Percentiles rank a stretch among this genome's conserved stretches.
These are phyloP conservation scores for Erythrolamprus reginae DNA, from an alignment of 2,113 vertebrate genomes.

Conservation along the genomic window DNA sequence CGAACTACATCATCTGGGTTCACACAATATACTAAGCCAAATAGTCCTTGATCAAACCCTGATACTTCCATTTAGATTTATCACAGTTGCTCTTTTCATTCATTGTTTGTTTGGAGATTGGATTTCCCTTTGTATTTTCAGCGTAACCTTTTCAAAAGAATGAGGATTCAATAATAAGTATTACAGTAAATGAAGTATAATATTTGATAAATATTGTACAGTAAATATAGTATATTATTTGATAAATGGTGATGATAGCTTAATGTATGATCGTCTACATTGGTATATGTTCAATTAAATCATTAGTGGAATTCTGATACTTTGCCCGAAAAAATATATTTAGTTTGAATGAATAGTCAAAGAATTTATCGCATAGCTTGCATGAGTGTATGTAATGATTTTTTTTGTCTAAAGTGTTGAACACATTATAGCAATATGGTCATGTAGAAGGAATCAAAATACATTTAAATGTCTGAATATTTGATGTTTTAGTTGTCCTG, in stretches of 20 bases:
- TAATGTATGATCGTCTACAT: slow-evolving; percentile 8
- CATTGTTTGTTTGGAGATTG: not conserved
- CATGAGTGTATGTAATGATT: slow-evolving; percentile 1
- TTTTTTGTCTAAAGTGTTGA: slow-evolving; percentile 21
- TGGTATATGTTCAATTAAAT: slow-evolving; percentile 29
- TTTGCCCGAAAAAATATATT: slow-evolving; percentile 14
- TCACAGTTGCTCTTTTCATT: not conserved
- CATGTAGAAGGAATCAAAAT: not conserved
- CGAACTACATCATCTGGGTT: not conserved
- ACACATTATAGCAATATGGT: not conserved
- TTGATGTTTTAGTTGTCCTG: slow-evolving; percentile 13
- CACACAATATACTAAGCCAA: not conserved
- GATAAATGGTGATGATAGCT: slow-evolving; percentile 20
- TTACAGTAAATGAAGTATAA: slow-evolving; percentile 30
- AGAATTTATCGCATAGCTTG: slow-evolving; percentile 28
- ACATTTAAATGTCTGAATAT: not conserved
- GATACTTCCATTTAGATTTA: not conserved
- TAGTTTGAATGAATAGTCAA: slow-evolving; percentile 30
- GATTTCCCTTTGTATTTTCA: slow-evolving; percentile 3
- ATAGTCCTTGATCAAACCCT: not conserved
- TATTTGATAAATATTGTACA: slow-evolving; percentile 39
- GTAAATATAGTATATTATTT: slow-evolving; percentile 35
- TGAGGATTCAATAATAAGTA: slow-evolving; percentile 20
- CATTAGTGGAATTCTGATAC: slow-evolving; percentile 6
- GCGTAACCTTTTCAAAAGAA: slow-evolving; percentile 5